Conservation (phyloP, 2,888 invertebrate species). For the Ariolimax columbianus region DNA sequence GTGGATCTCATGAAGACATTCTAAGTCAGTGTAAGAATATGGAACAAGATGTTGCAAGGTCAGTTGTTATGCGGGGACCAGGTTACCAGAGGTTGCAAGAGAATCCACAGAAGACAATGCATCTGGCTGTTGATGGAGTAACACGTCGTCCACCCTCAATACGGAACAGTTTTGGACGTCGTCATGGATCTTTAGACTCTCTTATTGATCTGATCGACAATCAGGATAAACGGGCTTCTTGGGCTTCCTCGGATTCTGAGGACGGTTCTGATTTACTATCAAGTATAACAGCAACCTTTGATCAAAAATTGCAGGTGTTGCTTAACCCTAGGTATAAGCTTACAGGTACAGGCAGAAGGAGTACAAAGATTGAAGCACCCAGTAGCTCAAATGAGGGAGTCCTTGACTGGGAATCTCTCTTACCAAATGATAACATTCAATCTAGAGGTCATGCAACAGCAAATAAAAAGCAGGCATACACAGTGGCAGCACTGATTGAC, state of each 20-base stretch:
- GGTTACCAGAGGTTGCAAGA: conserved; percentile 14
- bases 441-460: neutral
- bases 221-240: conserved; percentile 66
- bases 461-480: conserved; percentile 21
- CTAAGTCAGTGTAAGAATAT: conserved; percentile 6
- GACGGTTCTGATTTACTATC: conserved; percentile 74
- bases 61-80: conserved; percentile 10
- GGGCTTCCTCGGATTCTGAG: conserved; percentile 71
- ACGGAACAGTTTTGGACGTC: conserved; percentile 61
- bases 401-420: neutral
- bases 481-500: conserved; percentile 35
- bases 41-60: neutral
- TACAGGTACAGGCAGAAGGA: conserved; percentile 54
- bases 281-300: conserved; percentile 73
- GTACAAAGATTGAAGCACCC: conserved; percentile 37
- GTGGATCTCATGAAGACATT: conserved; percentile 34
- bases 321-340: conserved; percentile 70
- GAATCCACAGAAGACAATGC: conserved; percentile 3
- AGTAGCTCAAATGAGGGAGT: conserved; percentile 23
- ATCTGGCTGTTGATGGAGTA: conserved; percentile 18
- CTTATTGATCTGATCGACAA: conserved; percentile 80
- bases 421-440: neutral
- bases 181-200: conserved; percentile 82
- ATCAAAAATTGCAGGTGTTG: conserved; percentile 73
- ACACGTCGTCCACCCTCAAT: conserved; percentile 10